Evolutionary conservation across 1,140 invertebrate genomes (phyloP).

Genomic region (Drosophila bocki): DNA sequence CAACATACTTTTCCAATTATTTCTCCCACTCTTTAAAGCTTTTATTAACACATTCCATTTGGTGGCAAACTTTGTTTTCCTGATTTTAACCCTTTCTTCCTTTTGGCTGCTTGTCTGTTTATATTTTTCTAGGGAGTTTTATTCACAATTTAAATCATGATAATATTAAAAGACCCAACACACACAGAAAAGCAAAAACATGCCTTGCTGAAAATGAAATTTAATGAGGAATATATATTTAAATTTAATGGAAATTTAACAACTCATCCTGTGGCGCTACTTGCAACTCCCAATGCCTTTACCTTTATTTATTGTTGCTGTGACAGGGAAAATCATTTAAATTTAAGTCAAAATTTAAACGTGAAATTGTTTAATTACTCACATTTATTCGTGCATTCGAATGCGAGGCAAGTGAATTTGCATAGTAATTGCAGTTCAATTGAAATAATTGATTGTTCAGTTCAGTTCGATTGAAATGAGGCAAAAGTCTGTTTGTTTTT

Average conservation of each 20-base stretch:
- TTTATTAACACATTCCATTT: constrained; percentile 46
- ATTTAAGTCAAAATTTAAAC: constrained; percentile 44
- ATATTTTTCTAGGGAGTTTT: neutral
- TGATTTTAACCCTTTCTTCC: constrained; percentile 13
- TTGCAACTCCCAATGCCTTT: constrained; percentile 16
- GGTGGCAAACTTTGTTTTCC: constrained; percentile 23
- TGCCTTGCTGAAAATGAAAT: neutral
- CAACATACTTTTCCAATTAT: constrained; percentile 34
- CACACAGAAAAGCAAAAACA: neutral
- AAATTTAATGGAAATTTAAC: constrained; percentile 29
- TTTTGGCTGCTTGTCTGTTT: constrained; percentile 1
- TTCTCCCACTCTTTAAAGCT: neutral
- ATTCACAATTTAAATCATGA: constrained; percentile 30
- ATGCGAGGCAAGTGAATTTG: constrained; percentile 31
- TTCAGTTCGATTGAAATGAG: constrained; percentile 22
- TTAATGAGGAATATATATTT: neutral
- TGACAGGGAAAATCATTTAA: constrained; percentile 14
- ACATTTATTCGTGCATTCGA: neutral
- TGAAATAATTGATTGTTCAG: constrained; percentile 40
- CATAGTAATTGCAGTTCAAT: constrained; percentile 42
- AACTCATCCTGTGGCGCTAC: neutral
- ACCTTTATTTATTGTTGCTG: neutral
- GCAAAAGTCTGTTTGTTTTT: constrained; percentile 26
- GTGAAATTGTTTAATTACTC: constrained; percentile 35
- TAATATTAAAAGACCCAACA: constrained; percentile 13